These are phyloP conservation scores for Heliocidaris tuberculata DNA, from an alignment of 35 echinoderm and acorn worm genomes.

Conservation along the genomic window DNA sequence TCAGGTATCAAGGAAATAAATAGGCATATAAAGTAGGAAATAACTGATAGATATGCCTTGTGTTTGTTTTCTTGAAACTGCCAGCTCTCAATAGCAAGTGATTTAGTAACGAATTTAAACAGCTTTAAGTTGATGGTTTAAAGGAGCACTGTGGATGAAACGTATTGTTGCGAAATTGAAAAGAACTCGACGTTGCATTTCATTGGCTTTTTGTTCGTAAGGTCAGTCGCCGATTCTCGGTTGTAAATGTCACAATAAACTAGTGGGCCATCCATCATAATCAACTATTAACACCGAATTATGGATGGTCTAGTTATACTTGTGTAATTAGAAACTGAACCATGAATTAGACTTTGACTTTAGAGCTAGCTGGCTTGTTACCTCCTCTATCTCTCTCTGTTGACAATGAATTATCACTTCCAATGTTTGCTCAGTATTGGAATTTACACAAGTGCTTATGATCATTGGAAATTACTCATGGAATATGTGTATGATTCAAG, in stretches of 20 bases:
- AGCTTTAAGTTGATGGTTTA: background rate
- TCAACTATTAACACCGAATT: background rate
- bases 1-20: no score
- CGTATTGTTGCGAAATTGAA: slow-evolving; percentile 3
- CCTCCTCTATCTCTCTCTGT: background rate
- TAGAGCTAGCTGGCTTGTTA: background rate
- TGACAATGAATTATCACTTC: background rate
- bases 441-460: background rate
- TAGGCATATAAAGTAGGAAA: no score
- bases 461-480: background rate
- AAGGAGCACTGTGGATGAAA: background rate
- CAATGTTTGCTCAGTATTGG: background rate
- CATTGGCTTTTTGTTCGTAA: slow-evolving; percentile 1
- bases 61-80: no score
- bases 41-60: no score
- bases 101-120: background rate
- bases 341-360: slow-evolving; percentile 4
- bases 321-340: background rate
- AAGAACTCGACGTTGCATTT: background rate
- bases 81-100: background rate
- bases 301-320: background rate
- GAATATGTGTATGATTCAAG: background rate
- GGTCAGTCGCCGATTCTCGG: background rate
- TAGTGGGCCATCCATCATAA: background rate
- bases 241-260: slow-evolving; percentile 16